Evolutionary conservation across 2,113 vertebrate species (phyloP).

Genomic region (Nerophis lumbriciformis): DNA sequence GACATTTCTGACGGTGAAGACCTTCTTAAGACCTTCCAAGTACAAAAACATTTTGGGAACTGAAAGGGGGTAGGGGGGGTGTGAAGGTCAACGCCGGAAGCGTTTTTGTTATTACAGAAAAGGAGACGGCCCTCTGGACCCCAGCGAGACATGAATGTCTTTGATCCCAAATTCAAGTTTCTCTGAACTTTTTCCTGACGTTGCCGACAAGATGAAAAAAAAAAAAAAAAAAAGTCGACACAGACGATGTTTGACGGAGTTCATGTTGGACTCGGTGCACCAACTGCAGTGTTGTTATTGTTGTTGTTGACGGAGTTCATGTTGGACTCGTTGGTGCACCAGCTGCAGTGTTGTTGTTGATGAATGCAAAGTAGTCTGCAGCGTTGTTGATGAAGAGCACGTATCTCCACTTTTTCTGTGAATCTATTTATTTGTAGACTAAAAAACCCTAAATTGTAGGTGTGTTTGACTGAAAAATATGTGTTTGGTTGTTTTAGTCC

Average conservation of each 20-base stretch:
- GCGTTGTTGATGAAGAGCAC: too few relatives aligned
- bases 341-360: too few relatives aligned
- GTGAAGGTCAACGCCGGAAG: conserved; percentile 50
- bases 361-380: too few relatives aligned
- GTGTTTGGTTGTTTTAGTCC: too few relatives aligned
- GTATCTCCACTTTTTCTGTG: too few relatives aligned
- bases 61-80: conserved; percentile 13
- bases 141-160: conserved; percentile 49
- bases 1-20: too few relatives aligned
- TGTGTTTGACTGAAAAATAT: too few relatives aligned
- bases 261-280: background rate
- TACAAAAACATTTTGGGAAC: conserved; percentile 9
- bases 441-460: too few relatives aligned
- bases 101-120: conserved; percentile 66
- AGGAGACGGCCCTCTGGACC: conserved; percentile 48
- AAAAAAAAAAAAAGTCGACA: background rate
- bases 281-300: background rate
- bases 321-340: too few relatives aligned
- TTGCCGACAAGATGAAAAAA: too few relatives aligned
- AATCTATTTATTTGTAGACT: too few relatives aligned
- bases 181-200: background rate
- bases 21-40: too few relatives aligned
- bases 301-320: background rate
- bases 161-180: conserved; percentile 58
- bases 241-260: background rate